Percentiles rank a stretch among this genome's conserved stretches.
These are phyloP conservation scores for Cephus spinipes DNA, from an alignment of 2,888 invertebrate species.

Conservation along the genomic window DNA sequence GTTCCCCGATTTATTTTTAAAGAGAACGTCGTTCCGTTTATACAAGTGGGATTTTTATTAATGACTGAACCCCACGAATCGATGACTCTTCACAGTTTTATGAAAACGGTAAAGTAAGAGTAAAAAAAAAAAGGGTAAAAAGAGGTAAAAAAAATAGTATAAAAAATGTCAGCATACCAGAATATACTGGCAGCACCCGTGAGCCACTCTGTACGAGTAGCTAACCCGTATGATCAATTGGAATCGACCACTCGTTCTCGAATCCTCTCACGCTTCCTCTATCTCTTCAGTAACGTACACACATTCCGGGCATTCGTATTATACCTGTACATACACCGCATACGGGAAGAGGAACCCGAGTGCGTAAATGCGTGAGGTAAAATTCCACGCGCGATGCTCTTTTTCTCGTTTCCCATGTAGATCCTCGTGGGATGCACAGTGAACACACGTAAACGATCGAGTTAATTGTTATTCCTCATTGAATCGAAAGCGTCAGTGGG, in stretches of 20 bases:
- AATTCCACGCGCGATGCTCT: background rate
- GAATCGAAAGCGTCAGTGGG: slow-evolving; percentile 16
- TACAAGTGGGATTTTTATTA: slow-evolving; percentile 40
- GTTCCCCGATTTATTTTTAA: background rate
- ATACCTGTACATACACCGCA: slow-evolving; percentile 5
- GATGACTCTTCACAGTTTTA: slow-evolving; percentile 43
- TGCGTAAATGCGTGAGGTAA: background rate
- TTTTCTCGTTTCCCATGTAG: background rate
- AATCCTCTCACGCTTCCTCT: background rate
- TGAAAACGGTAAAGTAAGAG: slow-evolving; percentile 7
- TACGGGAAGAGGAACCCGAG: slow-evolving; percentile 6
- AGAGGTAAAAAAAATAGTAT: background rate
- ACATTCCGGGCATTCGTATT: background rate
- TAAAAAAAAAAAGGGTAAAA: background rate
- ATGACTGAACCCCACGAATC: slow-evolving; percentile 35
- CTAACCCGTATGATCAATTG: slow-evolving; percentile 52
- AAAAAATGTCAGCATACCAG: background rate
- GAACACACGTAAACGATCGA: slow-evolving; percentile 44
- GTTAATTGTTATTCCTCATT: slow-evolving; percentile 54
- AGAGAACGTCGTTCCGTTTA: slow-evolving; percentile 18
- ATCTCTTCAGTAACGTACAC: background rate
- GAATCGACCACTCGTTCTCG: slow-evolving; percentile 47
- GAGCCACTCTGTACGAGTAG: slow-evolving; percentile 6
- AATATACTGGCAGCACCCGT: slow-evolving; percentile 3
- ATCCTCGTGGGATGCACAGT: background rate